Evolutionary conservation across 2,113 vertebrate species (phyloP), one percentile per base, ranked within the genome.

Genomic region (Hystrix brachyura): DNA sequence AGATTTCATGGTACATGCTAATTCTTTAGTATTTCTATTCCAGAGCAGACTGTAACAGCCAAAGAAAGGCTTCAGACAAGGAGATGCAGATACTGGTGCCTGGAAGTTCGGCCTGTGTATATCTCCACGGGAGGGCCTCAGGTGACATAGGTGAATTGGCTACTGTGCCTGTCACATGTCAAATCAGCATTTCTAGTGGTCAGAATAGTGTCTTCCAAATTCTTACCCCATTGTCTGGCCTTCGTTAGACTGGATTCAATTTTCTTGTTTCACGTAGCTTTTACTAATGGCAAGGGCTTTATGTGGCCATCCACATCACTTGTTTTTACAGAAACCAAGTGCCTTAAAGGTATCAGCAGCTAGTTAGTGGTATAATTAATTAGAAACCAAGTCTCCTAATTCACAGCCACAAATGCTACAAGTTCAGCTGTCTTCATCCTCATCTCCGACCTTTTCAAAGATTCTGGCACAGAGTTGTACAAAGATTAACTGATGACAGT

Each of bases 301-400:
- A 69, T 76, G 53, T 69, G 25, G 64, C 48, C 34, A 90, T 80
- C 13, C 17, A 84, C 48, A 38, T 71, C 38, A 90, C 2, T 87
- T 8, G 89, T 78, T 86, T 84, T 67, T 80, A 74, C 17, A 90
- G 62, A 92, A 95, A 92, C 46, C 5, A 76, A 48, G 25, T 34
- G 81, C 7, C 8, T 51, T 19, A 1, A 79, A 95, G 83, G 2
- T 60, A 94, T 91, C 48, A 89, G n/a, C 32, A 62, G 46, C 27
- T 55, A 71, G 14, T 71, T 90, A 48, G 78, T 65, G 2, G 43
- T 74, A 94, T 81, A 59, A 51, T 38, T 64, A 55, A 32, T 71
- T 78, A 43, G 14, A 71, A 96, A 32, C 3, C 21, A 84, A 3
- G 18, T 72, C 43, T 82, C 38, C 27, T 64, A 59, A 95, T 84